These are phyloP conservation scores for Ifrita kowaldi DNA, from an alignment of 2,113 vertebrate genomes.

Conservation along the genomic window DNA sequence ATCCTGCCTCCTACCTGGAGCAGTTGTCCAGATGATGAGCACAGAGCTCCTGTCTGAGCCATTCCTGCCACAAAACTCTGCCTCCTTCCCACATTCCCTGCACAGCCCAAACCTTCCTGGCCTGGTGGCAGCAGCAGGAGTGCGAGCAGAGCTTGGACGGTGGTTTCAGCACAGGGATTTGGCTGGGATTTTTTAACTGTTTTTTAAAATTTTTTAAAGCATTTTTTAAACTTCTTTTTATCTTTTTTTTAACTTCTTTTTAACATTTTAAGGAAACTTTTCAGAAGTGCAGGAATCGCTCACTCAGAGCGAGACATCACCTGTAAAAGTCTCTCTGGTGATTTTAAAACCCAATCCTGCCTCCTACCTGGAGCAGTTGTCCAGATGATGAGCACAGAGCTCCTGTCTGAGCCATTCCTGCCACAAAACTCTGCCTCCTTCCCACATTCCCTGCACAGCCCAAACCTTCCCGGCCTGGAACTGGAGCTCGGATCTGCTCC, in stretches of 20 bases:
- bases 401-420: not conserved
- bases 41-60: not conserved
- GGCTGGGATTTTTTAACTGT: too few relatives aligned
- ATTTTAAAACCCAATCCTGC: fast-evolving
- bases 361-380: not conserved
- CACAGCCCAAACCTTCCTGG: not conserved
- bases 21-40: fast-evolving
- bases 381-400: fast-evolving
- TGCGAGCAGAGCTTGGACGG: fast-evolving
- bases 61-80: not conserved
- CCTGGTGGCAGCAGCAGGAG: not conserved
- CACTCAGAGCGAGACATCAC: fast-evolving
- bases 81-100: not conserved
- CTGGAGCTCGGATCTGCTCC: not conserved
- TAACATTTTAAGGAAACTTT: not conserved
- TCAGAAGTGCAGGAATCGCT: not conserved
- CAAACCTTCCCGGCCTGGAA: not conserved
- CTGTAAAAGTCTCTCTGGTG: fast-evolving
- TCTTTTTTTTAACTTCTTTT: too few relatives aligned
- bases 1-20: fast-evolving
- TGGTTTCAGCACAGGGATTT: too few relatives aligned
- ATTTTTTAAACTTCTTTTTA: too few relatives aligned
- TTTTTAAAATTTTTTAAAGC: too few relatives aligned
- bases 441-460: not conserved
- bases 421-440: not conserved